Evolutionary conservation across 2,797 vertebrate genomes (phyloP).

Genomic region (Halcyon smyrnensis): DNA sequence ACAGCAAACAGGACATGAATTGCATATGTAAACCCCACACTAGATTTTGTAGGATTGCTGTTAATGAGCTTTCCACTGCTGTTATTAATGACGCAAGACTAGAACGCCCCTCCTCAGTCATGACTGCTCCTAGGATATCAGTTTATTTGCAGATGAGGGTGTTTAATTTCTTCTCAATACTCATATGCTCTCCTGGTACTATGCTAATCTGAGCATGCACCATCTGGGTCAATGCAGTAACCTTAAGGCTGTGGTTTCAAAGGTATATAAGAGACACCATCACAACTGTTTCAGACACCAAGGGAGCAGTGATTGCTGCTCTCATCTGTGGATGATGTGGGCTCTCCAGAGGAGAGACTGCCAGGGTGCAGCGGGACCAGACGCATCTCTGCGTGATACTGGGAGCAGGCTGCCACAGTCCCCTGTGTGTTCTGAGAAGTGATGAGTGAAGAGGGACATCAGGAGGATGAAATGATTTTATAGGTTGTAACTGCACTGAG

Average conservation of each 20-base stretch:
- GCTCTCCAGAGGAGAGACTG: background rate
- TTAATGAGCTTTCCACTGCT: background rate
- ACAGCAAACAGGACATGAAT: background rate
- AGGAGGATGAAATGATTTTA: background rate
- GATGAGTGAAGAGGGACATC: background rate
- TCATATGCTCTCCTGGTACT: background rate
- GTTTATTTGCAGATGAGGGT: background rate
- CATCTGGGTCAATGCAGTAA: background rate
- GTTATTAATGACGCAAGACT: background rate
- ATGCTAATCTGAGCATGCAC: background rate
- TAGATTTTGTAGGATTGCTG: background rate
- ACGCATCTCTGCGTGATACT: background rate
- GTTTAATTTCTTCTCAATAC: background rate
- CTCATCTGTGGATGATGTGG: background rate
- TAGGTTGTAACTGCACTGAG: background rate
- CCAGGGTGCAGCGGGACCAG: rapidly evolving
- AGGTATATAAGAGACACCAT: background rate
- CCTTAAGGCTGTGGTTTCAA: background rate
- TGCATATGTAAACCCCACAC: background rate
- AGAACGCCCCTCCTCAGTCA: background rate
- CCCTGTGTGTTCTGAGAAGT: background rate
- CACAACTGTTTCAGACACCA: background rate
- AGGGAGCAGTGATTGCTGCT: background rate
- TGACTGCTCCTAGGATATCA: background rate
- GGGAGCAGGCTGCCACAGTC: background rate